Conservation (phyloP, 1,140 invertebrate species). For the Ceratosolen solmsi region DNA sequence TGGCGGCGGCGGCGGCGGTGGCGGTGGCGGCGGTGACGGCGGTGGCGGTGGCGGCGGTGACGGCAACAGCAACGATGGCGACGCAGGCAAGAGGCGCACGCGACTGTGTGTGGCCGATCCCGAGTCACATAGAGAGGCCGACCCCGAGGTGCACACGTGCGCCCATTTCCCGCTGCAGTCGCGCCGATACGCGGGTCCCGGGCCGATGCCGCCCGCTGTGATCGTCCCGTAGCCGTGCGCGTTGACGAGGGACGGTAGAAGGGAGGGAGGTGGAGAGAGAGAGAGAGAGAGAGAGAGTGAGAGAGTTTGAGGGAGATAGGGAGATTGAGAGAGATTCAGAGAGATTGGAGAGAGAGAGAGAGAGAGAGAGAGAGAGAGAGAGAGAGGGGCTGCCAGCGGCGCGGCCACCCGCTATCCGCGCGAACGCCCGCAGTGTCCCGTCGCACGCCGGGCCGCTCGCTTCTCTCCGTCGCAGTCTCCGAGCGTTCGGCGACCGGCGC, state of each 20-base stretch:
- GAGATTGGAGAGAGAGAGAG: slow-evolving; percentile 13
- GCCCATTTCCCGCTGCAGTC: slow-evolving; percentile 5
- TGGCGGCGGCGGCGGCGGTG: not conserved
- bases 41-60: slow-evolving; percentile 31
- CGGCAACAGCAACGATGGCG: slow-evolving; percentile 2
- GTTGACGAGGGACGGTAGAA: slow-evolving; percentile 35
- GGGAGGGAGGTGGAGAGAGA: not conserved
- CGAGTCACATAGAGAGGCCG: slow-evolving; percentile 24
- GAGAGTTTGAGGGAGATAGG: slow-evolving; percentile 4
- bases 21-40: not conserved
- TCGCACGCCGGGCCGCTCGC: slow-evolving; percentile 69
- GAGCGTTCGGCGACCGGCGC: not conserved
- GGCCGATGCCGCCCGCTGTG: slow-evolving; percentile 37
- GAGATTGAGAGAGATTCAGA: not conserved
- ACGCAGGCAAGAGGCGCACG: slow-evolving; percentile 22
- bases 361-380: slow-evolving; percentile 26
- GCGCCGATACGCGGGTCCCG: slow-evolving; percentile 5
- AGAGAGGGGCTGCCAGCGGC: slow-evolving; percentile 52
- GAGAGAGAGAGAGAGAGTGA: slow-evolving; percentile 20
- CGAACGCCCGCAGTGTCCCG: slow-evolving; percentile 67
- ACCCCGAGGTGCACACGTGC: slow-evolving; percentile 33
- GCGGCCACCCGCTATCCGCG: slow-evolving; percentile 54
- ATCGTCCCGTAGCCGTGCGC: slow-evolving; percentile 37
- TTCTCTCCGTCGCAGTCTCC: slow-evolving; percentile 28
- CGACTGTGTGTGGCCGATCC: slow-evolving; percentile 44